These are phyloP conservation scores for Notospermus geniculatus DNA, from an alignment of 1,140 invertebrate genomes.

Conservation along the genomic window DNA sequence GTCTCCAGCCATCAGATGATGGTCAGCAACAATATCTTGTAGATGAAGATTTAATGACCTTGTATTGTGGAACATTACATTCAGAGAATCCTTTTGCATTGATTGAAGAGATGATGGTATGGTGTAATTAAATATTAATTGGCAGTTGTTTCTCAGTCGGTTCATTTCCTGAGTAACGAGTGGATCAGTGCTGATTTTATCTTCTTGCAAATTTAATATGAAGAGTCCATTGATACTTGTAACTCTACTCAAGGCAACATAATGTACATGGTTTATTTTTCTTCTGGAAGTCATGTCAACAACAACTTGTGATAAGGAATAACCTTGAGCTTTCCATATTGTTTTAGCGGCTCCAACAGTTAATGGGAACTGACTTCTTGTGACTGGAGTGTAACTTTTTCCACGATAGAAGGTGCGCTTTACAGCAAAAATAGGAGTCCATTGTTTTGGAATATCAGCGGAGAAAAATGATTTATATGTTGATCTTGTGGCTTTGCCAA, in stretches of 20 bases:
- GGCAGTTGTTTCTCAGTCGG: not conserved
- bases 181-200: not conserved
- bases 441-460: not conserved
- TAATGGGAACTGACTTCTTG: not conserved
- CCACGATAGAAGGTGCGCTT: not conserved
- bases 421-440: constrained; percentile 7
- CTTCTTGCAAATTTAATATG: constrained; percentile 2
- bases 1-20: not conserved
- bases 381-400: not conserved
- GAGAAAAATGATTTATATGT: constrained; percentile 1
- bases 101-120: not conserved
- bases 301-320: not conserved
- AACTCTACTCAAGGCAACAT: constrained; percentile 4
- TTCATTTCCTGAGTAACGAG: not conserved
- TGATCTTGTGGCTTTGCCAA: not conserved
- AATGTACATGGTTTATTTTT: not conserved
- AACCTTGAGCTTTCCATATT: not conserved
- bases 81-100: not conserved
- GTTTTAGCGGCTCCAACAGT: not conserved
- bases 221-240: not conserved
- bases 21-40: not conserved
- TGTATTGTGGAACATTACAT: not conserved
- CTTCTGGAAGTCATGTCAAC: not conserved
- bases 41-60: constrained; percentile 8
- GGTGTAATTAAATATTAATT: not conserved